Percentiles rank a stretch among this genome's conserved stretches.
Evolutionary conservation across 2,888 invertebrate species (phyloP).

Genomic region (Stenchaetothrips biformis): DNA sequence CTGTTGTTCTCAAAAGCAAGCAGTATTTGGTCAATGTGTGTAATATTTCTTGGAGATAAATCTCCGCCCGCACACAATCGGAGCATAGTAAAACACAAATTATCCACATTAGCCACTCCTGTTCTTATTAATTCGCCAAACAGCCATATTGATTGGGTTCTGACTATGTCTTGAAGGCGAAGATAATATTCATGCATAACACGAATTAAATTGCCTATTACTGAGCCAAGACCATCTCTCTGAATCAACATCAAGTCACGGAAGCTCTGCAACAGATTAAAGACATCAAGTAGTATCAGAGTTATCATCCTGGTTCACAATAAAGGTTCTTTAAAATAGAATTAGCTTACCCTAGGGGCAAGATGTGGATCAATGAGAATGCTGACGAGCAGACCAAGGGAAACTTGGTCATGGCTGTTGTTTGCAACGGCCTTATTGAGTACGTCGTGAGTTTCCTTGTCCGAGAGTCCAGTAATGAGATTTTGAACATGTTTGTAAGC

Average conservation of each 20-base stretch:
- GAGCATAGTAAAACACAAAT: slow-evolving; percentile 84
- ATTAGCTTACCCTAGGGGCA: slow-evolving; percentile 57
- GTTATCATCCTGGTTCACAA: background rate
- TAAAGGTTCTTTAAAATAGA: background rate
- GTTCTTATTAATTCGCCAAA: slow-evolving; percentile 88
- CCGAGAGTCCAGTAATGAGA: slow-evolving; percentile 76
- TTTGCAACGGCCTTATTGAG: slow-evolving; percentile 84
- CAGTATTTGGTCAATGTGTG: slow-evolving; percentile 81
- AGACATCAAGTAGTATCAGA: background rate
- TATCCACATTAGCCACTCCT: slow-evolving; percentile 80
- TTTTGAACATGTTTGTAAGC: slow-evolving; percentile 72
- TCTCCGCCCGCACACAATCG: slow-evolving; percentile 95
- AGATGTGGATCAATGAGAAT: slow-evolving; percentile 77
- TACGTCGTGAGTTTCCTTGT: slow-evolving; percentile 89
- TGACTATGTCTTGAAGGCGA: slow-evolving; percentile 74
- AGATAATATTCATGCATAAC: slow-evolving; percentile 85
- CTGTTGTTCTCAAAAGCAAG: slow-evolving; percentile 84
- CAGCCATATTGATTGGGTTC: slow-evolving; percentile 83
- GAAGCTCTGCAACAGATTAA: slow-evolving; percentile 58
- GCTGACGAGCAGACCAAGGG: slow-evolving; percentile 80
- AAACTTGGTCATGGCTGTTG: slow-evolving; percentile 87
- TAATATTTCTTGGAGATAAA: slow-evolving; percentile 77
- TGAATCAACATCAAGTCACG: slow-evolving; percentile 86
- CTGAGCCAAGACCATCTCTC: slow-evolving; percentile 80
- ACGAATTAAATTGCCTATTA: slow-evolving; percentile 75